Conservation (phyloP, 2,797 vertebrate genomes). For the Melanogrammus aeglefinus region DNA sequence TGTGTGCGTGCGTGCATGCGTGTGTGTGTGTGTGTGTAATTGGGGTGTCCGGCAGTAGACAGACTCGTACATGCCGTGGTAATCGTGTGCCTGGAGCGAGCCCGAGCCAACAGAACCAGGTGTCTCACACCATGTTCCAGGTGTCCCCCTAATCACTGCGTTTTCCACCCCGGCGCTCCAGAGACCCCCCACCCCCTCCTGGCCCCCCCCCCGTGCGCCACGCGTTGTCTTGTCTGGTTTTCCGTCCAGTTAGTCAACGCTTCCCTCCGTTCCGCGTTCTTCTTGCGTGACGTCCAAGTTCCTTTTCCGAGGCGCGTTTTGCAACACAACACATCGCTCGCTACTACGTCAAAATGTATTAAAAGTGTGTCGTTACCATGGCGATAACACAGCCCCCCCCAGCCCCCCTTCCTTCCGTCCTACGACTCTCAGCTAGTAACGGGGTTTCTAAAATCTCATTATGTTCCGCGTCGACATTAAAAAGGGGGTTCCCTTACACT, state of each 20-base stretch:
- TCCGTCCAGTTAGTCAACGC: slow-evolving; percentile 35
- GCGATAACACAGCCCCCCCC: no score
- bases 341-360: no score
- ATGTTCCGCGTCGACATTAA: no score
- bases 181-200: slow-evolving; percentile 13
- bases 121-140: slow-evolving; percentile 58
- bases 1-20: slow-evolving; percentile 18
- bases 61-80: slow-evolving; percentile 32
- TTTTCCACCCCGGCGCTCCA: slow-evolving; percentile 55
- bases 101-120: slow-evolving; percentile 64
- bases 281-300: no score
- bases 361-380: no score
- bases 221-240: slow-evolving; percentile 53
- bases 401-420: no score
- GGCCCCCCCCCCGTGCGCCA: no score
- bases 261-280: slow-evolving; percentile 5
- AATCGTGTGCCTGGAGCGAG: slow-evolving; percentile 57
- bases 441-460: no score
- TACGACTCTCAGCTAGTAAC: no score
- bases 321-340: no score
- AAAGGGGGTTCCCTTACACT: no score
- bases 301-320: no score
- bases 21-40: slow-evolving; percentile 19
- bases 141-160: slow-evolving; percentile 68
- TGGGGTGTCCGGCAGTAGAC: slow-evolving; percentile 53